Evolutionary conservation across 2,113 vertebrate genomes (phyloP), one percentile per base, ranked within the genome.

Genomic region (Phylloscopus trochilus): DNA sequence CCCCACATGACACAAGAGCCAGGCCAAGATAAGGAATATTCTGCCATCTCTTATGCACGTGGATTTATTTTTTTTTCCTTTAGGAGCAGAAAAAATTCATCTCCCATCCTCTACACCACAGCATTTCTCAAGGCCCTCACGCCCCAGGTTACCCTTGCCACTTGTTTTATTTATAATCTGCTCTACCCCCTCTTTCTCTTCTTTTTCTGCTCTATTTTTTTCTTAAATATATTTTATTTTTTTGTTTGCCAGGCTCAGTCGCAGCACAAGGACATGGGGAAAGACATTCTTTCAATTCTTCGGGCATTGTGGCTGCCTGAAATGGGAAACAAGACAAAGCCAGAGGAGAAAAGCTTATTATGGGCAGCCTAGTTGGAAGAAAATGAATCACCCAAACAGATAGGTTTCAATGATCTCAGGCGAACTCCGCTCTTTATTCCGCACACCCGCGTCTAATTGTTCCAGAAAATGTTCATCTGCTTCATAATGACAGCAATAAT

Each of bases 331-430:
- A 97, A 97, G 97, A 98, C 97, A 98, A 98, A 97, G 97, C 92
- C 96, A 55, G 80, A 93, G 95, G 97, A 98, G 97, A 98, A 98
- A 98, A 98, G 98, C 97, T 97, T 98, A 98, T 98, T 98, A 97
- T 98, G 97, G 96, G 81, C 92, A 97, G 97, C 97, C 96, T 98
- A 97, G 97, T 98, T 97, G 96, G 97, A 96, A 97, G 97, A 98
- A 98, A 98, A 98, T 98, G 98, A 98, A 97, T 98, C 97, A 98
- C 97, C 97, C 97, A 97, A 97, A 97, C 97, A 97, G 97, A 97
- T 97, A 98, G 97, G 94, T 98, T 98, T 98, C 97, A 76, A 91
- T 97, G 97, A 97, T 98, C 98, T 97, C 97, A 89, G 87, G 96
- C 90, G 66, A 98, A 96, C 97, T 92, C 93, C 79, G 9, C 93